Percentiles rank a stretch among this genome's conserved stretches.
phyloP scores from a whole-genome alignment of 2,888 invertebrate genomes.

The Sinotaia quadrata region DNA sequence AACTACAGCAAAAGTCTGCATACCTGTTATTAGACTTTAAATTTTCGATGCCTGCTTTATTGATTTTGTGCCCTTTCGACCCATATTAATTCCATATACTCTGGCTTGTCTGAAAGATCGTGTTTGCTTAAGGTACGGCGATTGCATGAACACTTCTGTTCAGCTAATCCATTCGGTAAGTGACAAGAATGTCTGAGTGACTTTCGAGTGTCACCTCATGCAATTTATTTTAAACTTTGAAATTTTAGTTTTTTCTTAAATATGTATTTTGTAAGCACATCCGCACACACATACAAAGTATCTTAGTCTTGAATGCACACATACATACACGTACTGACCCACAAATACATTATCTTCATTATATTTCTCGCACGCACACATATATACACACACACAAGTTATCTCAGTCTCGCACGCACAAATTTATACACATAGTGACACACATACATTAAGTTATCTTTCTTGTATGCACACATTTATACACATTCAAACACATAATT shows the following conservation, averaged over 20 bases:
- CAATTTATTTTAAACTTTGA: too few species aligned
- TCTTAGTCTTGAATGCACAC: background rate
- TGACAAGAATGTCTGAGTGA: too few species aligned
- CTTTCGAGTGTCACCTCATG: too few species aligned
- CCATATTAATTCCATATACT: too few species aligned
- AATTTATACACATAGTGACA: background rate
- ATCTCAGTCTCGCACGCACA: background rate
- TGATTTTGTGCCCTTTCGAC: too few species aligned
- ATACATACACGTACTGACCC: background rate
- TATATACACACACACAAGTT: background rate
- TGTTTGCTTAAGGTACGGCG: too few species aligned
- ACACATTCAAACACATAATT: slow-evolving; percentile 12
- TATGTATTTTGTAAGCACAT: background rate
- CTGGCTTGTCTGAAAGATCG: too few species aligned
- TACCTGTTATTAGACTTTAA: too few species aligned
- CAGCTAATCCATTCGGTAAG: too few species aligned
- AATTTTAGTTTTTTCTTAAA: background rate
- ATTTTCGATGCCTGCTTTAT: too few species aligned
- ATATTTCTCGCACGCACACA: background rate
- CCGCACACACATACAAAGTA: background rate
- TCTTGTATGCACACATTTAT: background rate
- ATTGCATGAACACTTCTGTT: too few species aligned
- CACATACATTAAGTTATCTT: background rate
- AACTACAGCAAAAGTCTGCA: too few species aligned
- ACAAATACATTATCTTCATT: background rate